Conservation (phyloP, 2,113 vertebrate species). For the Stigmatopora nigra region DNA sequence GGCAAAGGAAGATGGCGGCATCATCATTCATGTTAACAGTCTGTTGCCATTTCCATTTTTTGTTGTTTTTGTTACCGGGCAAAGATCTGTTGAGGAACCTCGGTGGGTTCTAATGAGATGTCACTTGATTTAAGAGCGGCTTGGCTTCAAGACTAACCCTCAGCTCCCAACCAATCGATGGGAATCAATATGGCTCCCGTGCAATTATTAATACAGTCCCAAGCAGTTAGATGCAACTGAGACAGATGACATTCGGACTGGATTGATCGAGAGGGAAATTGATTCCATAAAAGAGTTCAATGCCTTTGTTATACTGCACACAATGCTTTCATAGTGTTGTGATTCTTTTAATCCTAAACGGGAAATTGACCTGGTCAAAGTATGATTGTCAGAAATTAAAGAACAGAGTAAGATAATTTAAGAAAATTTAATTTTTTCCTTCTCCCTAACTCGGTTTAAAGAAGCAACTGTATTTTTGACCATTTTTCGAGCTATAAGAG, state of each 20-base stretch:
- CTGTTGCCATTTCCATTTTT: conserved; percentile 64
- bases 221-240: conserved; percentile 73
- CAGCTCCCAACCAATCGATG: conserved; percentile 55
- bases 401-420: neutral
- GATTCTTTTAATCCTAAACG: conserved; percentile 16
- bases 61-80: conserved; percentile 63
- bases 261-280: conserved; percentile 77
- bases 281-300: conserved; percentile 71
- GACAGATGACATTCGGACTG: conserved; percentile 74
- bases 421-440: neutral
- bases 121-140: conserved; percentile 73
- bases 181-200: conserved; percentile 76
- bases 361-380: conserved; percentile 31
- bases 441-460: too few species aligned
- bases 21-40: conserved; percentile 46
- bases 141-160: conserved; percentile 48
- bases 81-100: conserved; percentile 60
- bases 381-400: conserved; percentile 3
- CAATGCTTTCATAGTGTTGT: conserved; percentile 36
- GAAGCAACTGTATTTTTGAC: too few species aligned
- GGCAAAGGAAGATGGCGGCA: conserved; percentile 54
- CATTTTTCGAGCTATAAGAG: too few species aligned
- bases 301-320: conserved; percentile 63
- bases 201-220: conserved; percentile 77
- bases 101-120: conserved; percentile 72